These are phyloP conservation scores for Drosophila leonis DNA, from an alignment of 2,888 invertebrate species.

Conservation along the genomic window DNA sequence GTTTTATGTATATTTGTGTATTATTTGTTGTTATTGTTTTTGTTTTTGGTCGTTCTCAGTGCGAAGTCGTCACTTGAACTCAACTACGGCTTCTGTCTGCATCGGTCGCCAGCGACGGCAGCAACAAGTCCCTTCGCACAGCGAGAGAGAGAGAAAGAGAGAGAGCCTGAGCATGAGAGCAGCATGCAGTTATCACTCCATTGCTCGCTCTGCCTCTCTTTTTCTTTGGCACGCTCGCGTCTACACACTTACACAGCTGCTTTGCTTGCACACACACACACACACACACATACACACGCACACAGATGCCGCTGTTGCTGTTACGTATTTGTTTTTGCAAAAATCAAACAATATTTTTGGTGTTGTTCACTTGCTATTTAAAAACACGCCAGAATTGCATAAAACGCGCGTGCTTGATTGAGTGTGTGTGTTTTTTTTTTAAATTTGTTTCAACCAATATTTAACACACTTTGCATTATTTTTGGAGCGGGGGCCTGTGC, in stretches of 20 bases:
- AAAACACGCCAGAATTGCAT: slow-evolving; percentile 47
- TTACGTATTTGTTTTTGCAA: slow-evolving; percentile 78
- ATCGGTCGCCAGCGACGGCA: slow-evolving; percentile 40
- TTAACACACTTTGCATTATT: slow-evolving; percentile 36
- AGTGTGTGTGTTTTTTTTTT: slow-evolving; percentile 6
- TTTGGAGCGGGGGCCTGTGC: slow-evolving; percentile 37
- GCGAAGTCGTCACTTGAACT: slow-evolving; percentile 71
- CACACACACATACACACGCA: slow-evolving; percentile 30
- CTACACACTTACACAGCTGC: slow-evolving; percentile 38
- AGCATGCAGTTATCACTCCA: slow-evolving; percentile 62
- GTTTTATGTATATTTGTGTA: slow-evolving; percentile 29
- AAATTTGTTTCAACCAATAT: slow-evolving; percentile 2
- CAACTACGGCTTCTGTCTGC: slow-evolving; percentile 76
- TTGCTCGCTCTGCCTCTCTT: slow-evolving; percentile 29
- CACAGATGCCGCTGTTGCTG: slow-evolving; percentile 47
- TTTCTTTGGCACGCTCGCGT: slow-evolving; percentile 40
- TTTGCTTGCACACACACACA: slow-evolving; percentile 26
- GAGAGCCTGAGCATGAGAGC: slow-evolving; percentile 19
- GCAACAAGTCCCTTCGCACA: slow-evolving; percentile 48
- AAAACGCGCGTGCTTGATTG: slow-evolving; percentile 37
- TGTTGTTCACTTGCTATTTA: slow-evolving; percentile 17
- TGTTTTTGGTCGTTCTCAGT: slow-evolving; percentile 46
- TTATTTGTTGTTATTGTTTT: slow-evolving; percentile 35
- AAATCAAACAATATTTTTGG: slow-evolving; percentile 46
- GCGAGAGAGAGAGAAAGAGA: slow-evolving; percentile 14